Evolutionary conservation across 2,797 vertebrate species (phyloP).

Genomic region (Vireo griseus): DNA sequence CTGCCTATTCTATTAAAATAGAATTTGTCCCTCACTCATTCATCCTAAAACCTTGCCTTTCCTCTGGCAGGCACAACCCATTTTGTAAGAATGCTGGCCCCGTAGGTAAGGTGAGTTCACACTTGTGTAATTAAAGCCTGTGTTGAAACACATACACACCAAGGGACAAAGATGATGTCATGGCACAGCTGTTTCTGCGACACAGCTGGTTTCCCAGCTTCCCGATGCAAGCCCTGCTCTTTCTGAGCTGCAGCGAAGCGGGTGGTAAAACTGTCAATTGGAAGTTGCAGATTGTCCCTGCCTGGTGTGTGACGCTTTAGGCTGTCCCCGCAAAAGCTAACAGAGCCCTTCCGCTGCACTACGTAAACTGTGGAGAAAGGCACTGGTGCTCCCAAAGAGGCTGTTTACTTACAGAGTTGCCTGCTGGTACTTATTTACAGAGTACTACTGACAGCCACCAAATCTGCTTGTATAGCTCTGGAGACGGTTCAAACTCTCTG

Average conservation of each 20-base stretch:
- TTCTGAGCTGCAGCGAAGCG: not conserved
- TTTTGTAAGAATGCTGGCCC: not conserved
- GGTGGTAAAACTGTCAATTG: not conserved
- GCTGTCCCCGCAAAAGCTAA: not conserved
- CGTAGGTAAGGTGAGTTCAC: not conserved
- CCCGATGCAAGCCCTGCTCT: not conserved
- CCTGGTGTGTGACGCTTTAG: not conserved
- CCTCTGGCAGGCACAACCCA: not conserved
- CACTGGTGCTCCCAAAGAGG: not conserved
- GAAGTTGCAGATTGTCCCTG: not conserved
- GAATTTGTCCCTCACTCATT: not conserved
- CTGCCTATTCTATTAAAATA: not conserved
- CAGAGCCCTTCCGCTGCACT: not conserved
- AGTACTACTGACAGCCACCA: slow-evolving; percentile 36
- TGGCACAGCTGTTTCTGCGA: not conserved
- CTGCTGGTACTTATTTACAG: slow-evolving; percentile 63
- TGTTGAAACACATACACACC: not conserved
- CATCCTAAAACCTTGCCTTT: not conserved
- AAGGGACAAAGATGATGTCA: slow-evolving; percentile 25
- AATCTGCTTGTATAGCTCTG: slow-evolving; percentile 38
- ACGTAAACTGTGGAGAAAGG: not conserved
- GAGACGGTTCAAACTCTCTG: slow-evolving; percentile 30
- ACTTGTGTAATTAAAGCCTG: not conserved
- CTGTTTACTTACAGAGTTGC: slow-evolving; percentile 56
- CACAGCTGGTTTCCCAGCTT: not conserved